Base-by-base conservation (phyloP, 2,888 invertebrate species). In the Stenodera caucasica region DNA sequence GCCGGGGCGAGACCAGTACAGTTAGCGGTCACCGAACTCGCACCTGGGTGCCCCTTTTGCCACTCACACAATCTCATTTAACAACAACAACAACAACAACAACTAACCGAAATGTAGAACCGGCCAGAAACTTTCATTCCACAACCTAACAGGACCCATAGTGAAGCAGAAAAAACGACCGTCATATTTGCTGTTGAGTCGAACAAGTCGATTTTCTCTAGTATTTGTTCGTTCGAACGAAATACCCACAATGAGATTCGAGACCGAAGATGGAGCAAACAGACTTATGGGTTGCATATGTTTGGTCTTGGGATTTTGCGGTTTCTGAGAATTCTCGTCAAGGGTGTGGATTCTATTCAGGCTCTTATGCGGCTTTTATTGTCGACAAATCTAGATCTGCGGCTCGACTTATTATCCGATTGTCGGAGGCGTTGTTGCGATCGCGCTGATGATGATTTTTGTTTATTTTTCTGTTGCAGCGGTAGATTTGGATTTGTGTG, bases 401-500 rank as follows among this genome's bases (percentile, higher is more conserved):
- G 12, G 11, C 12, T n/a, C n/a, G n/a, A n/a, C n/a, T n/a, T n/a
- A n/a, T n/a, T n/a, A n/a, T n/a, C n/a, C n/a, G n/a, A n/a, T n/a
- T n/a, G n/a, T n/a, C n/a, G n/a, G n/a, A n/a, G n/a, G n/a, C n/a
- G n/a, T n/a, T n/a, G n/a, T n/a, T n/a, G n/a, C n/a, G n/a, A n/a
- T n/a, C 12, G 7, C 2, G 40, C 9, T 21, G 5, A 11, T 32
- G 9, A 21, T 45, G 5, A 21, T 45, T 11, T 40, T 40, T 40
- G 40, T 45, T 21, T 45, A n/a, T 37, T 15, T 55, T 63, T 73
- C 70, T 77, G 72, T 85, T 85, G 21, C 85, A 92, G 93, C 92
- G 80, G 87, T 90, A 78, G 93, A 93, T 82, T 86, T 94, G 82
- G 91, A 91, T 64, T 85, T 88, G 76, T 79, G 79, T 71, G 82